phyloP scores from a whole-genome alignment of 2,113 vertebrate genomes.

The Protomyctophum bolini region DNA sequence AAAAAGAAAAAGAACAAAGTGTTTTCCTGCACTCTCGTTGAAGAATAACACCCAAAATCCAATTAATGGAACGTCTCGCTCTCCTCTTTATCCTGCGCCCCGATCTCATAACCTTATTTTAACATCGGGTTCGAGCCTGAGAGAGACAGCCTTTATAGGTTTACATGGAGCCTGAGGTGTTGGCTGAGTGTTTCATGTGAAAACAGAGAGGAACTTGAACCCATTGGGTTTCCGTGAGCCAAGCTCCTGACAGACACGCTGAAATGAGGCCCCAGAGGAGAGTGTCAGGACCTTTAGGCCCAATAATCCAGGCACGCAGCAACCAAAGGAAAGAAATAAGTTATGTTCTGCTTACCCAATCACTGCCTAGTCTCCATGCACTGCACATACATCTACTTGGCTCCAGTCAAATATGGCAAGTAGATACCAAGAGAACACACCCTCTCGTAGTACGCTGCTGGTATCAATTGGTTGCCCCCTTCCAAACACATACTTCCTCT shows the following conservation, averaged over 20 bases:
- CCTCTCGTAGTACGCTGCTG: slow-evolving; percentile 41
- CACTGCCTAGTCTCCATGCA: slow-evolving; percentile 35
- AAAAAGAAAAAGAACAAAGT: slow-evolving; percentile 16
- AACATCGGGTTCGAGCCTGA: slow-evolving; percentile 60
- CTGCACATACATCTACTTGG: slow-evolving; percentile 36
- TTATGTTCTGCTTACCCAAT: slow-evolving; percentile 34
- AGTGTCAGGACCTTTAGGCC: slow-evolving; percentile 58
- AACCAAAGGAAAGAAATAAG: slow-evolving; percentile 40
- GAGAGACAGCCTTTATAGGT: slow-evolving; percentile 62
- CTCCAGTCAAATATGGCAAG: slow-evolving; percentile 39
- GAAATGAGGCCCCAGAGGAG: slow-evolving; percentile 68
- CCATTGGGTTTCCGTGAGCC: slow-evolving; percentile 64
- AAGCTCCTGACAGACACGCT: slow-evolving; percentile 74
- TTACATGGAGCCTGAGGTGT: slow-evolving; percentile 74
- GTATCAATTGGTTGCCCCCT: slow-evolving; percentile 36
- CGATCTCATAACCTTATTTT: slow-evolving; percentile 67
- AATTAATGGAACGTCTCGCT: slow-evolving; percentile 58
- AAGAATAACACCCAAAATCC: slow-evolving; percentile 55
- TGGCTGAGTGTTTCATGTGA: slow-evolving; percentile 79
- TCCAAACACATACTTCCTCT: slow-evolving; percentile 15
- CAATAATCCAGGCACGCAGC: slow-evolving; percentile 58
- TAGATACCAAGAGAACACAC: slow-evolving; percentile 28
- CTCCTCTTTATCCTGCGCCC: slow-evolving; percentile 40
- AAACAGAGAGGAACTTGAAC: slow-evolving; percentile 75
- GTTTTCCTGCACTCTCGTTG: slow-evolving; percentile 39